Evolutionary conservation across 1,140 invertebrate species (phyloP), one percentile per base, ranked within the genome.

Genomic region (Drosophila lini): DNA sequence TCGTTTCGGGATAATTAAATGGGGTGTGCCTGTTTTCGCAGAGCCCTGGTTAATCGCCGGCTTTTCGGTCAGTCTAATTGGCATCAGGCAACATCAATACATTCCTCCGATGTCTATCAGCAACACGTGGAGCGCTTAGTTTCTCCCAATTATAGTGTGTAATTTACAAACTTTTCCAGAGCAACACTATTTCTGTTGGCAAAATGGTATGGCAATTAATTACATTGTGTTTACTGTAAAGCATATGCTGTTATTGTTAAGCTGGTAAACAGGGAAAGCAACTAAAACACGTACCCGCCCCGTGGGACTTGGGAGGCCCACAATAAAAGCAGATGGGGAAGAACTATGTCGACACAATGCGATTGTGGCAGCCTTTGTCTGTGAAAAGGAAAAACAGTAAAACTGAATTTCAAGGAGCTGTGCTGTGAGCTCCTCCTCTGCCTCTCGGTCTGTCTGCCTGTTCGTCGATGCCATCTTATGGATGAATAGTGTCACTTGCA

Each of bases 401-500:
- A 65, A 65, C 31, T 65, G 50, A 65, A 65, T 42, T 65, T 53
- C 47, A 67, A 70, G 64, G 52, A 55, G 50, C 59, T 52, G 57
- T 32, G 32, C 22, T 59, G 40, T 16, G 31, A 36, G 31, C 44
- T 34, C 15, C 25, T n/a, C 47, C 41, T 19, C 16, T 19, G 5
- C 5, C 31, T 19, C 16, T 36, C 13, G 9, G 22, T 32, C 48
- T 10, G 13, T 38, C 19, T 36, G 32, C 19, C 45, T 68, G 44
- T 65, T 15, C 65, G 67, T 55, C 50, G 61, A 64, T 70, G 67
- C 42, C 52, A 50, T 53, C 50, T 42, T 28, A 65, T 52, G 42
- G 67, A 67, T 65, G 62, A 67, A 65, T 65, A 45, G 32, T 65
- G 60, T 70, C 67, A 70, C 50, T 36, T 55, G 63, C 61, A 70